Conservation (phyloP, 2,113 vertebrate genomes). For the Miniopterus natalensis region DNA sequence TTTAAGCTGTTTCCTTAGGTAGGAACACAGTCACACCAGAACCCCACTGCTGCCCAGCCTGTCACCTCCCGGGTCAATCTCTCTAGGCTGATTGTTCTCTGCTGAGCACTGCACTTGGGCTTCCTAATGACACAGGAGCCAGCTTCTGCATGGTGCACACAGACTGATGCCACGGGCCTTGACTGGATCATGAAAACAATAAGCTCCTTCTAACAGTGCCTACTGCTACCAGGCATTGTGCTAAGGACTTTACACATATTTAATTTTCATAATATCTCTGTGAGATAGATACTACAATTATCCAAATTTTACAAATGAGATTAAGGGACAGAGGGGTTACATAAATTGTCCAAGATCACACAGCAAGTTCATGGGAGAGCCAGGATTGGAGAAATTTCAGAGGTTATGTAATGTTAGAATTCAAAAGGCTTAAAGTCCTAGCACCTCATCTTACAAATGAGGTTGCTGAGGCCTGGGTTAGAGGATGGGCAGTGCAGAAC, state of each 20-base stretch:
- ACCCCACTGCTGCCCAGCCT: neutral
- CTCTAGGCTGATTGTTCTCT: neutral
- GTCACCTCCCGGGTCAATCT: neutral
- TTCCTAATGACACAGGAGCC: neutral
- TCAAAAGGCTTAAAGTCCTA: neutral
- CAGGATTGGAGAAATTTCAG: neutral
- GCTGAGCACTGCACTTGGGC: neutral
- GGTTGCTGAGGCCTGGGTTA: neutral
- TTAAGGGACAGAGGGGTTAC: neutral
- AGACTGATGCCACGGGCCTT: neutral
- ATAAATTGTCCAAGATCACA: neutral
- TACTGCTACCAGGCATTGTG: neutral
- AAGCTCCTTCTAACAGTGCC: neutral
- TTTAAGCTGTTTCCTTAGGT: conserved; percentile 14
- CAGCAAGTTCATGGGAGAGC: neutral
- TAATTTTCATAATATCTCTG: conserved; percentile 30
- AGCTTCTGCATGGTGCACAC: neutral
- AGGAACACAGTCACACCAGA: neutral
- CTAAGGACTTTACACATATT: neutral
- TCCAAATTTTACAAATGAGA: conserved; percentile 51
- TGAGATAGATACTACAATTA: neutral
- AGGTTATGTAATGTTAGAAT: neutral
- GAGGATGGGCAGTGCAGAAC: neutral
- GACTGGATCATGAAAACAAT: neutral
- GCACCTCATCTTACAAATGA: neutral